Conservation (phyloP, 2,797 vertebrate genomes). For the Hydrophis major region DNA sequence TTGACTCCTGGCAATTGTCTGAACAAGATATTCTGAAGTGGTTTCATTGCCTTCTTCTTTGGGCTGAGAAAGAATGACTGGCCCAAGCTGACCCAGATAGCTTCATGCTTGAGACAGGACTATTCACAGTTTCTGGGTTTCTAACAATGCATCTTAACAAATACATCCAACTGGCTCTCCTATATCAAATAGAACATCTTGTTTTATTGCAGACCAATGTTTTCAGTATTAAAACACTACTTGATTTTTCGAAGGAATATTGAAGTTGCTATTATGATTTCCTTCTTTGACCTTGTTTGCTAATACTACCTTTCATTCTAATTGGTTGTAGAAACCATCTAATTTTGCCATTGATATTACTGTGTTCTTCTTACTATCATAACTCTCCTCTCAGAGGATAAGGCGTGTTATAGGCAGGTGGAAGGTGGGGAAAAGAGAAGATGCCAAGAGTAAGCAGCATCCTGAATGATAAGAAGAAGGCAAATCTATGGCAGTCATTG, state of each 20-base stretch:
- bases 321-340: background rate
- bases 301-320: background rate
- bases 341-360: background rate
- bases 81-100: background rate
- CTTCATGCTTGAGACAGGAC: background rate
- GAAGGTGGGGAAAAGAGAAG: background rate
- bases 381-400: background rate
- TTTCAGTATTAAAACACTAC: background rate
- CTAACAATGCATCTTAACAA: background rate
- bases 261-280: background rate
- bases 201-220: background rate
- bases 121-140: background rate
- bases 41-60: background rate
- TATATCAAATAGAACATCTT: background rate
- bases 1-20: background rate
- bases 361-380: background rate
- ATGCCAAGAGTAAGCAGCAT: background rate
- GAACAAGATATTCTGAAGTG: background rate
- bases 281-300: background rate
- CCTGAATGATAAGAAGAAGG: background rate
- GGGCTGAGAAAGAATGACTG: background rate
- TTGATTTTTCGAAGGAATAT: background rate
- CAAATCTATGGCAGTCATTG: background rate
- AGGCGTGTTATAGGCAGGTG: background rate
- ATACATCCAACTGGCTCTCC: background rate